Base-by-base conservation (phyloP, 2,113 vertebrate genomes). In the Odontesthes bonariensis region DNA sequence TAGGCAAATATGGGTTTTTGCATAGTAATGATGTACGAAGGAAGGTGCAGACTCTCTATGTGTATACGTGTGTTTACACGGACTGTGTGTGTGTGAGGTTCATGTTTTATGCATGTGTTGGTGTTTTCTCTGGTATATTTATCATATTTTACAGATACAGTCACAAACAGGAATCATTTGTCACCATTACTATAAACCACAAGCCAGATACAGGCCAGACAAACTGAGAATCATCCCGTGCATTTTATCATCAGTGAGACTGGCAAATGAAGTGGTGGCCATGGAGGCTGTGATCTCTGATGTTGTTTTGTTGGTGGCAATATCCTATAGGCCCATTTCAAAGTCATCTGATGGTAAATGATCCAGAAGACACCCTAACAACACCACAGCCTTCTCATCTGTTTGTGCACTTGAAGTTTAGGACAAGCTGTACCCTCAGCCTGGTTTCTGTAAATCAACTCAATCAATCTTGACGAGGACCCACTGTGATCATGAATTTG, bases 1-100 rank as follows among this genome's bases (percentile, higher is more conserved):
- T 73, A 70, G 44, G 64, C 75, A 88, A 86, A 86, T 75, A 75
- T 82, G 62, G 80, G 73, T 69, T 84, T 88, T 87, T 85, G 78
- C 76, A 80, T 82, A 74, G 76, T 75, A 82, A 82, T 89, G 74
- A 75, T 85, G 66, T 70, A 60, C 47, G 53, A 73, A 75, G 79
- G 81, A 88, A 90, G 89, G 87, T 92, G 90, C 83, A 80, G 58
- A 35, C 20, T 47, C 10, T 82, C 23, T 73, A 20, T 31, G 4
- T 20, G 16, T 46, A 17, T 64, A 47, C 49, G 46, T 75, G 83
- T 82, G 75, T 83, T 64, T 79, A 61, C 58, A 63, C 55, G 44
- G 70, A 44, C 49, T 68, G 61, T 66, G 62, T 63, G 55, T 55
- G 52, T 72, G 68, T 44, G 66, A 6, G 55, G 46, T 69, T 71